Conservation (phyloP, 2,113 vertebrate species). For the Poecile atricapillus region DNA sequence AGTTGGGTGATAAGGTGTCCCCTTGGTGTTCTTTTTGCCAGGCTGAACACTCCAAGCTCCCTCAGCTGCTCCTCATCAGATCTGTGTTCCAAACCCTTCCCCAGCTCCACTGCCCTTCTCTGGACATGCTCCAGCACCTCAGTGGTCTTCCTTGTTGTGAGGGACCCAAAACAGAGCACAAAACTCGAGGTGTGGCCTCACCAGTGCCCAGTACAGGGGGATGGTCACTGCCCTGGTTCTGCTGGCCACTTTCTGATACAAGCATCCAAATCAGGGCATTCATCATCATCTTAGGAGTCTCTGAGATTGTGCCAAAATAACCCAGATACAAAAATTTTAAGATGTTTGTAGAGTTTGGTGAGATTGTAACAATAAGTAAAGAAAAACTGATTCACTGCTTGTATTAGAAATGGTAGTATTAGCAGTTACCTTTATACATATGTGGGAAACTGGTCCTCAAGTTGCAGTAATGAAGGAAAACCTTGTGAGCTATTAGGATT, state of each 20-base stretch:
- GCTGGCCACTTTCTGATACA: background rate
- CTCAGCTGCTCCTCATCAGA: background rate
- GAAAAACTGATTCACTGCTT: background rate
- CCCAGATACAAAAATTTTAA: background rate
- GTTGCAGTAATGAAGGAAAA: background rate
- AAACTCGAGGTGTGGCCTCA: fast-evolving
- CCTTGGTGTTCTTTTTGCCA: background rate
- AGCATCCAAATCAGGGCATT: background rate
- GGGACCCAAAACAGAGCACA: background rate
- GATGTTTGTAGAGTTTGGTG: background rate
- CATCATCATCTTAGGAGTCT: background rate
- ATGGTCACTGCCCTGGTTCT: background rate
- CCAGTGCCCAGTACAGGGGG: fast-evolving
- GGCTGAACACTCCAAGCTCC: background rate
- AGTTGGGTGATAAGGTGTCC: background rate
- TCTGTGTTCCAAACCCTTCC: background rate
- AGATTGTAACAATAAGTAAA: background rate
- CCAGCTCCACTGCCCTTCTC: background rate
- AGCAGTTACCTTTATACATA: background rate
- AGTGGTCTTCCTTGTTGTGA: background rate
- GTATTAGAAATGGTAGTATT: background rate
- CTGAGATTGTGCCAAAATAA: background rate
- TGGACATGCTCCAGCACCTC: background rate
- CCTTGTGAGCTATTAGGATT: background rate
- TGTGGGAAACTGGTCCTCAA: background rate